Evolutionary conservation across 1,140 invertebrate species (phyloP), one percentile per base, ranked within the genome.

Genomic region (Spodoptera litura): DNA sequence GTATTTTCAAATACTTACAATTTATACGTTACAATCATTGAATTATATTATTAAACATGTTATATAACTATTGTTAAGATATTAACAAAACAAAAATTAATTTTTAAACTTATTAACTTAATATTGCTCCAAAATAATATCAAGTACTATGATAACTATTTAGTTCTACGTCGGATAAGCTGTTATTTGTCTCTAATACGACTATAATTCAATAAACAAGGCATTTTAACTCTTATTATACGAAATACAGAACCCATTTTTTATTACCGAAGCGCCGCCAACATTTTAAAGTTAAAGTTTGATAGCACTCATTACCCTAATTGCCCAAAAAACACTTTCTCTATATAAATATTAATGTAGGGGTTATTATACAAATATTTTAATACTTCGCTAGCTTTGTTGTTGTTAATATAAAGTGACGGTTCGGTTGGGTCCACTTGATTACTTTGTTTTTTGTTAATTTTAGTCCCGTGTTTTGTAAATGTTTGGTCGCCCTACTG

Each of bases 241-340:
- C 4, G 12, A 13, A 3, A 2, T 31, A 13, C n/a, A 13, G 61
- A 64, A 64, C 35, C 38, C 38, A 8, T 66, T 66, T 12, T 12
- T 13, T 3, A 20, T 9, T 3, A n/a, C 10, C 62, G 8, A 20
- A 4, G 20, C 62, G 3, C 38, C 3, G 15, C 20, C 11, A 11
- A 66, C 62, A 49, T 2, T 66, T 66, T 13, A 27, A 27, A 58
- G 35, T 44, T 70, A 38, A 27, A 58, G 35, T 44, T 70, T 20
- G 27, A 75, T 61, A 31, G 38, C 31, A n/a, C 68, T 81, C 78
- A 78, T 79, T 81, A 81, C 62, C 64, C 27, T 71, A 81, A 78
- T 74, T 78, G 76, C 25, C 59, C 15, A 76, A 71, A 59, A 72
- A 82, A 75, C 81, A 82, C 81, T 82, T 82, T 82, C 81, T 72